A percentile compares a stretch with the other conserved stretches of the same genome.
phyloP scores from a whole-genome alignment of 2,797 vertebrate species.

The Protosalanx chinensis region DNA sequence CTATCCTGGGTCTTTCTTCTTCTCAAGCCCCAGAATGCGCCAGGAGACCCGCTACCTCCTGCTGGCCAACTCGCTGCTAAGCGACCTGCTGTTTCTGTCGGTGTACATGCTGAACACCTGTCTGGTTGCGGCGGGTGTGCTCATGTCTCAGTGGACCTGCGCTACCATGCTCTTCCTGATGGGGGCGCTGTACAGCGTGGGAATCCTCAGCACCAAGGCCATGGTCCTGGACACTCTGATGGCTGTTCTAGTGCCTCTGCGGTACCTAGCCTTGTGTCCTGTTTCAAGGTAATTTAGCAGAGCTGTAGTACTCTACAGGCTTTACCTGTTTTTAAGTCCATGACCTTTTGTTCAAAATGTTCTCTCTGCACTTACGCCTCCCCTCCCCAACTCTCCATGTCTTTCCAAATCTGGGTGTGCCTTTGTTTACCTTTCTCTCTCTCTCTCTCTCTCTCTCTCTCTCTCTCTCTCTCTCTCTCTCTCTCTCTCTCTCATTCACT shows the following conservation, averaged over 20 bases:
- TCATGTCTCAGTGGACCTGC: slow-evolving; percentile 64
- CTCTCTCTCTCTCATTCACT: not conserved
- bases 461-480: not conserved
- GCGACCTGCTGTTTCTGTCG: slow-evolving; percentile 73
- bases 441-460: not conserved
- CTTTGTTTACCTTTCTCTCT: not conserved
- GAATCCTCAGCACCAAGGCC: slow-evolving; percentile 70
- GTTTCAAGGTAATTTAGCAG: slow-evolving; percentile 46
- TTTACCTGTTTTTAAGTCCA: not conserved
- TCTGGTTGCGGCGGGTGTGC: slow-evolving; percentile 58
- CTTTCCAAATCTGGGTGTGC: not conserved
- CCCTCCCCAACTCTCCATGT: not conserved
- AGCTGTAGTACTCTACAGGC: too few relatives aligned
- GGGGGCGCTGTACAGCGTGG: slow-evolving; percentile 65
- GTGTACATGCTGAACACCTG: slow-evolving; percentile 66
- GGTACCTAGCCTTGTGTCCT: slow-evolving; percentile 67
- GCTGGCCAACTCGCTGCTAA: slow-evolving; percentile 72
- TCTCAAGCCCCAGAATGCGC: slow-evolving; percentile 53
- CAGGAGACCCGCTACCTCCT: slow-evolving; percentile 77
- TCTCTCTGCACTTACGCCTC: too few relatives aligned
- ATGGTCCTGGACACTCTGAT: slow-evolving; percentile 75
- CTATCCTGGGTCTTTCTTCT: not conserved
- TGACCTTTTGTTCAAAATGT: too few relatives aligned
- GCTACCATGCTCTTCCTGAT: slow-evolving; percentile 67
- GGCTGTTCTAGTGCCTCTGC: slow-evolving; percentile 72